phyloP scores from a whole-genome alignment of 2,797 vertebrate genomes.

The Etheostoma nigrum region DNA sequence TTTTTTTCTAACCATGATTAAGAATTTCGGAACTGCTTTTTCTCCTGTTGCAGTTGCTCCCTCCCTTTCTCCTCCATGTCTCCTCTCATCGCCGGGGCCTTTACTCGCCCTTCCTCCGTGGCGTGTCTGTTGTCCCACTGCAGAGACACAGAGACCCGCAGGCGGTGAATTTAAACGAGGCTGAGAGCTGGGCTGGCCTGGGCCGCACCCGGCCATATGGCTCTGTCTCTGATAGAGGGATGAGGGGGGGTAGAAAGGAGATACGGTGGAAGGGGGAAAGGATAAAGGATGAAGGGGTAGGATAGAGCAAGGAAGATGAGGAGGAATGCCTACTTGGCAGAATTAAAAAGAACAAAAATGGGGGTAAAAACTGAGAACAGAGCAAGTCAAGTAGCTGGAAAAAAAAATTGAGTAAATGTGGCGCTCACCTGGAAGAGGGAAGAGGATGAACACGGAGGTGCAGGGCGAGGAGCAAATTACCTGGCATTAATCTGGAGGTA shows the following conservation, averaged over 20 bases:
- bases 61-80: constrained; percentile 27
- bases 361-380: constrained; percentile 15
- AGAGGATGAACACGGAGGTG: constrained; percentile 36
- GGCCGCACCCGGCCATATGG: constrained; percentile 80
- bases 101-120: constrained; percentile 51
- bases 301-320: constrained; percentile 30
- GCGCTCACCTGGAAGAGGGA: constrained; percentile 53
- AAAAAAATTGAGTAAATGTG: constrained; percentile 18
- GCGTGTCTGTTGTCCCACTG: constrained; percentile 56
- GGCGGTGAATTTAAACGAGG: constrained; percentile 83
- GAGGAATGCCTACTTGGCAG: constrained; percentile 65
- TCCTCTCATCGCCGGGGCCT: constrained; percentile 39
- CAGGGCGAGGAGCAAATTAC: constrained; percentile 65
- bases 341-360: constrained; percentile 54
- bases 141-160: constrained; percentile 73
- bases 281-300: constrained; percentile 56
- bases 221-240: constrained; percentile 60
- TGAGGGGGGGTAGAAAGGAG: constrained; percentile 27
- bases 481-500: constrained; percentile 70
- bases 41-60: not conserved
- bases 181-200: constrained; percentile 70
- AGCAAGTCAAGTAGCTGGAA: constrained; percentile 22
- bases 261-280: constrained; percentile 38
- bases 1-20: constrained; percentile 43
- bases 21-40: constrained; percentile 41